Evolutionary conservation across 92 coral and sea anemone species (phyloP), one percentile per base, ranked within the genome.

Genomic region (Parazoanthus darwini): DNA sequence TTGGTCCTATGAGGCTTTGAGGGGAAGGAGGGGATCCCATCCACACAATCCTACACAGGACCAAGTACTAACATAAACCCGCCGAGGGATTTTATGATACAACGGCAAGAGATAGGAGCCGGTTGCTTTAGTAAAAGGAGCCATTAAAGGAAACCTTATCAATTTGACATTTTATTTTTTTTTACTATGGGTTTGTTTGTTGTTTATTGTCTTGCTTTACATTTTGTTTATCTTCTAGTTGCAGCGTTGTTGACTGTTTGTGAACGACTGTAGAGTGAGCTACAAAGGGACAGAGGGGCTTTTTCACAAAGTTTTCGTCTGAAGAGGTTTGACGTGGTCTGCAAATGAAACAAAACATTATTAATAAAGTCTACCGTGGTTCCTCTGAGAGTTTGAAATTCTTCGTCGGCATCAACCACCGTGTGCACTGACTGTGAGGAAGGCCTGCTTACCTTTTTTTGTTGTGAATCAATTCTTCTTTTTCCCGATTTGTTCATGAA

Each of bases 401-500:
- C 8, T 22, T 23, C 26, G 8, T 63, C 70, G 3, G 70, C 22
- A 63, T 22, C 70, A 5, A 3, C 22, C 70, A 63, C 18, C 59
- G 20, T 11, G 59, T 15, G 59, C 59, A 11, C 59, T 54, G 18
- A 54, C 20, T 54, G 14, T 54, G 59, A 11, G 59, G 18, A 14
- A 20, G 59, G 59, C 59, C 14, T 15, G 25, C 85, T 58, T 38
- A 80, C 85, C 85, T 80, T 20, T 56, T 56, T 42, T 35, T 35
- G 72, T 54, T 29, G 38, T 18, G 85, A 33, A 3, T 80, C 51
- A 4, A 44, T 35, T 20, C 65, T 80, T 58, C 85, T 80, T 58
- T 80, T 80, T 20, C 85, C 85, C 15, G 70, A 59, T 39, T 80
- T 56, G 85, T 80, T 80, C 85, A 80, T 80, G 36, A 80, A 80